Evolutionary conservation across 30 jellyfish, hydroid and myxozoan species (phyloP).

Genomic region (Clytia hemisphaerica): DNA sequence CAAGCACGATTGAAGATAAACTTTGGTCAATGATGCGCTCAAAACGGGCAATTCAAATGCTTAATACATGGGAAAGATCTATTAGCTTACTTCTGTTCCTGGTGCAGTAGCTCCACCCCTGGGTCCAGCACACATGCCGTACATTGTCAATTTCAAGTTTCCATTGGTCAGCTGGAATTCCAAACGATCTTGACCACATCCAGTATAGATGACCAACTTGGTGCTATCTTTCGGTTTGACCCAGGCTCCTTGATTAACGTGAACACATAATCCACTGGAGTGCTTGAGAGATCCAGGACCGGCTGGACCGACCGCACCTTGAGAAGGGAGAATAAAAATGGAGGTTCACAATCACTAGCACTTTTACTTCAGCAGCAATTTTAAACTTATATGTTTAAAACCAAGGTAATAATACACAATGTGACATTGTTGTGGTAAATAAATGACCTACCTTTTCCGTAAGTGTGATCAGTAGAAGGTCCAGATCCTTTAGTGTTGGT

Average conservation of each 20-base stretch:
- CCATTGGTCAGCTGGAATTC: constrained; percentile 61
- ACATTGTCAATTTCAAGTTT: constrained; percentile 41
- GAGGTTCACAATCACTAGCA: no score
- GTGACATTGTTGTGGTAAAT: no score
- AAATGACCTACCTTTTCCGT: constrained; percentile 50
- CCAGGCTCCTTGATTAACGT: constrained; percentile 78
- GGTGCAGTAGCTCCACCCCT: constrained; percentile 69
- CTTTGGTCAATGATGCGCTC: no score
- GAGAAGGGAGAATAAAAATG: no score
- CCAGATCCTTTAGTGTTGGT: constrained; percentile 79
- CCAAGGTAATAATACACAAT: no score
- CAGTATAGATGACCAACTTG: constrained; percentile 71
- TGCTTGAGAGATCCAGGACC: constrained; percentile 95
- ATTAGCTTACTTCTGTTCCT: constrained; percentile 67
- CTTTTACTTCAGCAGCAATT: no score
- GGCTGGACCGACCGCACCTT: constrained; percentile 69
- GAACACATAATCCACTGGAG: constrained; percentile 69
- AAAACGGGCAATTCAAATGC: no score
- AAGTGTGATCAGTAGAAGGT: constrained; percentile 80
- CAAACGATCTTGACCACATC: constrained; percentile 87
- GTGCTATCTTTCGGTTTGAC: constrained; percentile 72
- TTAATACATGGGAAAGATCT: no score
- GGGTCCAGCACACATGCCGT: constrained; percentile 67
- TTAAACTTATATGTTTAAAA: no score
- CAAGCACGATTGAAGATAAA: no score